phyloP scores from a whole-genome alignment of 2,888 invertebrate species.

The Melinopterus prodromus region DNA sequence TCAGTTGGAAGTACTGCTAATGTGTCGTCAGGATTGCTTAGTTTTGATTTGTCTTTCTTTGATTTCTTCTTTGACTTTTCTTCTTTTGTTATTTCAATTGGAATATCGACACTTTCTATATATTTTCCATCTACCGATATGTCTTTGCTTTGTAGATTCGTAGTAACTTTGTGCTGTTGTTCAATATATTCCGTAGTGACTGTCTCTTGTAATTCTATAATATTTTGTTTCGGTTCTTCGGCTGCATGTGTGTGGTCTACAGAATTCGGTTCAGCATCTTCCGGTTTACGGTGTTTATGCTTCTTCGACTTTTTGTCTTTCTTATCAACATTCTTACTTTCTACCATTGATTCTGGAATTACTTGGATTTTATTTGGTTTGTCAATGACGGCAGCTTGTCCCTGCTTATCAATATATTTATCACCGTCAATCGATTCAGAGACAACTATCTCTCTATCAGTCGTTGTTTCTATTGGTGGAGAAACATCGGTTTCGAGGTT shows the following conservation, averaged over 20 bases:
- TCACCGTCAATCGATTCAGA: conserved; percentile 9
- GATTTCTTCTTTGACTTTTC: conserved; percentile 16
- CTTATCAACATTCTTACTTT: conserved; percentile 5
- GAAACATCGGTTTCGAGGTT: conserved; percentile 26
- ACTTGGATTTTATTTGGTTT: not conserved
- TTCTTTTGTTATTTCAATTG: conserved; percentile 21
- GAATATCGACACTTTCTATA: not conserved
- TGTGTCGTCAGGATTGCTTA: not conserved
- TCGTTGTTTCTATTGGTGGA: conserved; percentile 16
- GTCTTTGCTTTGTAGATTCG: not conserved
- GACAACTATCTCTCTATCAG: conserved; percentile 28
- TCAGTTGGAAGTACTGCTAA: not conserved
- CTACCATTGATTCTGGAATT: not conserved
- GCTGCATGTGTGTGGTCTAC: conserved; percentile 5
- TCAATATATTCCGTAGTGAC: not conserved
- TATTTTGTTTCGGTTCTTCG: conserved; percentile 15
- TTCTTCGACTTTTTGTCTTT: not conserved
- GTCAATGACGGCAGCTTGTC: not conserved
- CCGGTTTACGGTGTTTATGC: not conserved
- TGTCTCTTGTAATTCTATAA: conserved; percentile 5
- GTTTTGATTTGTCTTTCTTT: conserved; percentile 11
- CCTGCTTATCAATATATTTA: too few relatives aligned
- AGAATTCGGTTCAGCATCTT: not conserved
- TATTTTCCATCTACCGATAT: not conserved
- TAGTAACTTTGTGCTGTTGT: conserved; percentile 4